These are phyloP conservation scores for Cyphomyrus discorhynchus DNA, from an alignment of 2,113 vertebrate genomes.

Conservation along the genomic window DNA sequence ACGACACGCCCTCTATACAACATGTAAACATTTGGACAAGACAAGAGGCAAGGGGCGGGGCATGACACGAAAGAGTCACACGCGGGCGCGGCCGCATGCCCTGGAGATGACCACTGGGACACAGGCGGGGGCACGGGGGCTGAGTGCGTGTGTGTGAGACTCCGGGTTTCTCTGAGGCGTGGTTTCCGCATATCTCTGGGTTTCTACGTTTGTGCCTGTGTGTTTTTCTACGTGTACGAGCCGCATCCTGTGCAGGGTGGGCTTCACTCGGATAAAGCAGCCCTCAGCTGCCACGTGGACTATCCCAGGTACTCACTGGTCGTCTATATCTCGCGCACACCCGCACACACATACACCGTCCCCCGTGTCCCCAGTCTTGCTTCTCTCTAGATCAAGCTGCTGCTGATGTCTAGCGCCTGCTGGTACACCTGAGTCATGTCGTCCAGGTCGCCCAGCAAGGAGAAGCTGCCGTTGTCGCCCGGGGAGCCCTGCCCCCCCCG, in stretches of 20 bases:
- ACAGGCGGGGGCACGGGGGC: background rate
- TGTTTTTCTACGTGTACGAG: conserved; percentile 25
- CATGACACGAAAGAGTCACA: conserved; percentile 23
- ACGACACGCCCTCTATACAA: conserved; percentile 46
- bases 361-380: background rate
- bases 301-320: conserved; percentile 63
- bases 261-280: conserved; percentile 30
- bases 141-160: background rate
- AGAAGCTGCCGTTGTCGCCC: conserved; percentile 90
- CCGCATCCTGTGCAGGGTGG: background rate
- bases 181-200: conserved; percentile 11
- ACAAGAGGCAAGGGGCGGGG: conserved; percentile 44
- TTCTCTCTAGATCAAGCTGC: conserved; percentile 68
- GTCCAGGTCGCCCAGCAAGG: conserved; percentile 80
- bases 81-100: conserved; percentile 36
- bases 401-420: conserved; percentile 81
- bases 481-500: conserved; percentile 66
- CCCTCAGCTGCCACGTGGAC: conserved; percentile 20
- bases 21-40: conserved; percentile 69
- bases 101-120: conserved; percentile 36
- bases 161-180: background rate
- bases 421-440: conserved; percentile 88
- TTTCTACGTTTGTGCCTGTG: conserved; percentile 29
- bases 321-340: conserved; percentile 49
- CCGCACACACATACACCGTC: conserved; percentile 11